A percentile compares a stretch with the other conserved stretches of the same genome.
Conservation (phyloP, 2,888 invertebrate genomes). For the Microctonus brassicae region DNA sequence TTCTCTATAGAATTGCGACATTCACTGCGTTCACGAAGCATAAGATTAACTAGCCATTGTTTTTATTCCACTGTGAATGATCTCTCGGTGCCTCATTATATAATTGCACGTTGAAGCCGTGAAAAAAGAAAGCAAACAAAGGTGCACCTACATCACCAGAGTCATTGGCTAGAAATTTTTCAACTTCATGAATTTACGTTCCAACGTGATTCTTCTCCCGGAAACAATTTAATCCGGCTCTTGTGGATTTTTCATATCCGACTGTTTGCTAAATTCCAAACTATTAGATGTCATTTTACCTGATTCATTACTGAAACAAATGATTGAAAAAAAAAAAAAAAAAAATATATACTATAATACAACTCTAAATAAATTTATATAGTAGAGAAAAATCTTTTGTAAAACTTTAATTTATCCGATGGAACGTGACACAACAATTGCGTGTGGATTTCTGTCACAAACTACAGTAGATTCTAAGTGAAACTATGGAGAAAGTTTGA, state of each 20-base stretch:
- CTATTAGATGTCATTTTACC: neutral
- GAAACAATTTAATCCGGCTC: constrained; percentile 27
- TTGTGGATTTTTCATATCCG: neutral
- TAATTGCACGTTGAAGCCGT: constrained; percentile 27
- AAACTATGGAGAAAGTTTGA: too few relatives aligned
- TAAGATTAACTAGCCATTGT: constrained; percentile 44
- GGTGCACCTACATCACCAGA: constrained; percentile 23
- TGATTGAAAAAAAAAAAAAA: constrained; percentile 6
- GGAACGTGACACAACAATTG: too few relatives aligned
- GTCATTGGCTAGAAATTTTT: constrained; percentile 40
- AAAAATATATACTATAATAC: constrained; percentile 1
- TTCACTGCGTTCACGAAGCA: constrained; percentile 38
- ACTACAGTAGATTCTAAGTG: too few relatives aligned
- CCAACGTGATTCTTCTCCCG: constrained; percentile 39
- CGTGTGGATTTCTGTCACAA: too few relatives aligned
- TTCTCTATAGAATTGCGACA: constrained; percentile 28
- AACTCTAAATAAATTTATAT: too few relatives aligned
- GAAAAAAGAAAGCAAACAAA: neutral
- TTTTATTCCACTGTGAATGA: constrained; percentile 42
- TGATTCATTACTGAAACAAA: constrained; percentile 11
- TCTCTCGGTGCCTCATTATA: constrained; percentile 47
- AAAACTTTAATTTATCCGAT: too few relatives aligned
- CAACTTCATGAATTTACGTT: constrained; percentile 40
- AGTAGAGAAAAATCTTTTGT: too few relatives aligned
- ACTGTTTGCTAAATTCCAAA: neutral